Evolutionary conservation across 2,888 invertebrate species (phyloP).

Genomic region (Iselma pallidipennis): DNA sequence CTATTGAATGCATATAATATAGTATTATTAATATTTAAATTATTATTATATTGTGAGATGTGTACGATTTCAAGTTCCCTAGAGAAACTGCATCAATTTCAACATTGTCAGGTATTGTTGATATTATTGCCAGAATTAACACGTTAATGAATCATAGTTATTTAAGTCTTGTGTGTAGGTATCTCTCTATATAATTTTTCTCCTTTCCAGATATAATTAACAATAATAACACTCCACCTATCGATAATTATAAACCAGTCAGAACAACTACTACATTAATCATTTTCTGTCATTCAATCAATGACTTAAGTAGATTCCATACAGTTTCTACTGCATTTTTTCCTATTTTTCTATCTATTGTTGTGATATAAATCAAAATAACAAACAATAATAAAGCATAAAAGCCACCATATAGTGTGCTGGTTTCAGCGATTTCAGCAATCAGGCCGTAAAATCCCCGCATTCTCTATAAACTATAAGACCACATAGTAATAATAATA

Average conservation of each 20-base stretch:
- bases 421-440: slow-evolving; percentile 18
- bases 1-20: too few relatives aligned
- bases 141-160: slow-evolving; percentile 19
- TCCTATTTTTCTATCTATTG: too few relatives aligned
- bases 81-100: slow-evolving; percentile 46
- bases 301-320: too few relatives aligned
- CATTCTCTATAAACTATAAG: slow-evolving; percentile 36
- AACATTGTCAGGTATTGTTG: slow-evolving; percentile 34
- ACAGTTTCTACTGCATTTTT: too few relatives aligned
- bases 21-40: slow-evolving; percentile 8
- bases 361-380: not conserved
- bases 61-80: slow-evolving; percentile 41
- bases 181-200: not conserved
- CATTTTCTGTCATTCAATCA: not conserved
- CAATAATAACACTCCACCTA: not conserved
- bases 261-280: not conserved
- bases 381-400: too few relatives aligned
- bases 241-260: not conserved
- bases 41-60: slow-evolving; percentile 33
- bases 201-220: not conserved
- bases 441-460: slow-evolving; percentile 44
- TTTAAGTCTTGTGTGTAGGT: not conserved
- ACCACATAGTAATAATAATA: not conserved
- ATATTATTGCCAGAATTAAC: slow-evolving; percentile 22
- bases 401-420: not conserved